phyloP scores from a whole-genome alignment of 2,113 vertebrate genomes.

The Aspidoscelis tigris region DNA sequence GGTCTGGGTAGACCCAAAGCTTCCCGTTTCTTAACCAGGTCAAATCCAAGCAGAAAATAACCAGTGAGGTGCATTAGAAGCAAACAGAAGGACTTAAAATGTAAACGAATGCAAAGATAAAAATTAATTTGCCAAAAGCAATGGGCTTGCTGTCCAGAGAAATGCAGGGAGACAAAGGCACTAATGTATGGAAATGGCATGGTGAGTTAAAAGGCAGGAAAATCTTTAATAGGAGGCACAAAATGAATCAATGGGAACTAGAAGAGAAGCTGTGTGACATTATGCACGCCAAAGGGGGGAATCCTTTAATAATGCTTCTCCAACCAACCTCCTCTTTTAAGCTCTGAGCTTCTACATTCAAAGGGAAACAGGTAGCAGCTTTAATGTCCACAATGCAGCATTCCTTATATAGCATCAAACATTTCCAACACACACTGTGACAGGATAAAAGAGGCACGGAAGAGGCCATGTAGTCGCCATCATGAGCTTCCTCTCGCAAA shows the following conservation, averaged over 20 bases:
- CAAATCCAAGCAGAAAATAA: background rate
- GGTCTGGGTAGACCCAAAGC: background rate
- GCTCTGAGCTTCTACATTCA: constrained; percentile 20
- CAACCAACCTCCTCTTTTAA: background rate
- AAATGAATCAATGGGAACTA: constrained; percentile 33
- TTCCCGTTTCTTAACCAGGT: background rate
- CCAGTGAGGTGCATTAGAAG: background rate
- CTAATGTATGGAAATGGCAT: constrained; percentile 59
- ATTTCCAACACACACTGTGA: background rate
- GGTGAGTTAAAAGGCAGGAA: constrained; percentile 51
- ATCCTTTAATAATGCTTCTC: constrained; percentile 23
- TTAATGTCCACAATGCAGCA: constrained; percentile 25
- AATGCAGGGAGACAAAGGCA: background rate
- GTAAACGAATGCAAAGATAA: background rate
- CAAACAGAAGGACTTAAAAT: background rate
- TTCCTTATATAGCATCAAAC: constrained; percentile 37
- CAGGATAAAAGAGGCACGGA: background rate
- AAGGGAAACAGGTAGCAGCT: constrained; percentile 3
- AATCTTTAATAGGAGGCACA: constrained; percentile 50
- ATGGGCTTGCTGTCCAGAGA: constrained; percentile 31
- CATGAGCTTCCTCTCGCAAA: constrained; percentile 25
- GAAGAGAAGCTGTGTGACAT: constrained; percentile 32
- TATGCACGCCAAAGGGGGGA: background rate
- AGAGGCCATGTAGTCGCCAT: background rate
- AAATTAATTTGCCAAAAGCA: constrained; percentile 9